Base-by-base conservation (phyloP, 1,140 invertebrate genomes). In the Lepidurus packardi region DNA sequence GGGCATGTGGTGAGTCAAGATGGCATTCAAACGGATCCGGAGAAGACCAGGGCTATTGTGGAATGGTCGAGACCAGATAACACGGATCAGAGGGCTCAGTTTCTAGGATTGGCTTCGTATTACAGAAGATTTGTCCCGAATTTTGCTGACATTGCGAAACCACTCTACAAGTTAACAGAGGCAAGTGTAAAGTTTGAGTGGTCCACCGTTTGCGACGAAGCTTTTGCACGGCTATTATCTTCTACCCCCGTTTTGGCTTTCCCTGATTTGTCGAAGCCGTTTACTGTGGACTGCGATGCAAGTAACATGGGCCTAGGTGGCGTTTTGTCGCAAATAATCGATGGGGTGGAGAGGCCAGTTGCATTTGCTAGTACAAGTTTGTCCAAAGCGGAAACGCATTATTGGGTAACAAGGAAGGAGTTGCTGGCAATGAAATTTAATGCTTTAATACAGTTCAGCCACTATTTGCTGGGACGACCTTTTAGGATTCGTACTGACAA, bases 401-500 rank as follows among this genome's bases (percentile, higher is more conserved):
- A n/a, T n/a, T n/a, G n/a, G n/a, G n/a, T n/a, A n/a, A n/a, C n/a
- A n/a, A n/a, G n/a, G n/a, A n/a, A n/a, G n/a, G n/a, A n/a, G n/a
- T n/a, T n/a, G n/a, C n/a, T n/a, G n/a, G n/a, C n/a, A n/a, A n/a
- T n/a, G n/a, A n/a, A n/a, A n/a, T n/a, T n/a, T n/a, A n/a, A n/a
- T n/a, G n/a, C n/a, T n/a, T 8, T 76, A 87, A 5, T 77, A 73
- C 43, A 45, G 78, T 13, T 16, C 78, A 5, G 86, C 88, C 82
- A 77, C 73, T n/a, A 84, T 85, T 3, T 78, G 87, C 16, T 89
- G 87, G 88, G 79, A 84, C 76, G 42, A 88, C 9, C 82, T 84
- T 80, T 79, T 89, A 43, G 85, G 87, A 81, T 85, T 87, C 78
- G 87, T 84, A 81, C 80, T 85, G 41, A 87, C 84, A 80, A 84